A percentile compares a stretch with the other conserved stretches of the same genome.
phyloP scores from a whole-genome alignment of 2,888 invertebrate genomes.

The Apotomis betuletana region DNA sequence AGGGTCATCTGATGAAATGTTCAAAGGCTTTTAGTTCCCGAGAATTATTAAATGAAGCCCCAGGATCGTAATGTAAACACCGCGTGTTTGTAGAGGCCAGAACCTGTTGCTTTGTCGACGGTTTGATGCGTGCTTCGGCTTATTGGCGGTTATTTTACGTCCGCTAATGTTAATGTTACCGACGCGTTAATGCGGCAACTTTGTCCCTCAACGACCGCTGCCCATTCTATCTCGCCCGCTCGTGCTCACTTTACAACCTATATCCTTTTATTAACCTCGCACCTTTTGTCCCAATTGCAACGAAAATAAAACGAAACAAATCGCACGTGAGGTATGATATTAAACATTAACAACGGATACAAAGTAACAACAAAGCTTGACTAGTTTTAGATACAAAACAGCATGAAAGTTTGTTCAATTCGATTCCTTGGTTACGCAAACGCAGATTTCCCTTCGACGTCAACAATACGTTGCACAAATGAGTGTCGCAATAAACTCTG shows the following conservation, averaged over 20 bases:
- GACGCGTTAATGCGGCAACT: conserved; percentile 72
- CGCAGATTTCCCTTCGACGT: conserved; percentile 75
- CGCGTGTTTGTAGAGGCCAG: conserved; percentile 76
- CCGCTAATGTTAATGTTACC: conserved; percentile 77
- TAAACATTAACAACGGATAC: conserved; percentile 32
- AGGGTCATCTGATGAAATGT: conserved; percentile 84
- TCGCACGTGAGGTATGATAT: conserved; percentile 35
- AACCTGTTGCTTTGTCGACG: conserved; percentile 82
- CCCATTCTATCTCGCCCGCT: conserved; percentile 45
- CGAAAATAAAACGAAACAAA: conserved; percentile 36
- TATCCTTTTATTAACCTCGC: conserved; percentile 51
- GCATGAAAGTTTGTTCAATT: conserved; percentile 66
- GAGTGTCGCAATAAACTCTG: conserved; percentile 70
- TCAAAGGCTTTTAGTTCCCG: conserved; percentile 84
- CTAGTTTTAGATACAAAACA: conserved; percentile 62
- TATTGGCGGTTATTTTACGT: conserved; percentile 83
- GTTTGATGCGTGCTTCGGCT: conserved; percentile 77
- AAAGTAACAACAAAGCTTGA: conserved; percentile 46
- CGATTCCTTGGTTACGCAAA: conserved; percentile 69
- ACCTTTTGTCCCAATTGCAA: conserved; percentile 31
- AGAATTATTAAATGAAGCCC: conserved; percentile 83
- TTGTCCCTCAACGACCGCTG: conserved; percentile 58
- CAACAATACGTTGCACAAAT: conserved; percentile 74
- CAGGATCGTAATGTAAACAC: conserved; percentile 83
- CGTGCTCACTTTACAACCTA: conserved; percentile 50